Percentiles rank a stretch among this genome's conserved stretches.
Conservation (phyloP, 2,888 invertebrate genomes). For the Smittia aterrima region DNA sequence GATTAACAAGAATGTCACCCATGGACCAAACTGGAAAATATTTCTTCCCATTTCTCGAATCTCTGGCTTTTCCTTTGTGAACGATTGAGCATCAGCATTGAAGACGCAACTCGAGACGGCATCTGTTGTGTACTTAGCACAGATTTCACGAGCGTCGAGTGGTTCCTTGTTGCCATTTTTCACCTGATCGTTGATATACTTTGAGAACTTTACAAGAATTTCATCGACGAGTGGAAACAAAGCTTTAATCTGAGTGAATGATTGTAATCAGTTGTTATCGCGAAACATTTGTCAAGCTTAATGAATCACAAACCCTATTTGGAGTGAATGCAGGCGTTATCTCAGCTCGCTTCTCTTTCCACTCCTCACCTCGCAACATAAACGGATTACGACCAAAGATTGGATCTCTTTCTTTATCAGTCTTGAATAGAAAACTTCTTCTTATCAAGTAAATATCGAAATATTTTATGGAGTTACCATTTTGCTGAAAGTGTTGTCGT, state of each 20-base stretch:
- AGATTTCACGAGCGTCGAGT: slow-evolving; percentile 16
- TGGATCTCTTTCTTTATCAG: slow-evolving; percentile 44
- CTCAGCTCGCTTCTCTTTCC: no score
- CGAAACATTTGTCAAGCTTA: not conserved
- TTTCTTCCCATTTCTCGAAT: slow-evolving; percentile 42
- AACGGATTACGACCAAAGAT: slow-evolving; percentile 47
- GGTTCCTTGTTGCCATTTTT: slow-evolving; percentile 43
- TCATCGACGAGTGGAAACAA: slow-evolving; percentile 40
- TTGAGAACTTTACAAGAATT: slow-evolving; percentile 51
- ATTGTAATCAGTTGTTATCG: not conserved
- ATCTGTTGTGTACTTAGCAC: slow-evolving; percentile 41
- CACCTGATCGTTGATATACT: slow-evolving; percentile 38
- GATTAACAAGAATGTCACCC: slow-evolving; percentile 34
- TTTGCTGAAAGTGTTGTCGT: slow-evolving; percentile 45
- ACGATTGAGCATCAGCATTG: slow-evolving; percentile 49
- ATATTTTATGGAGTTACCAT: slow-evolving; percentile 28
- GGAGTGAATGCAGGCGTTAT: no score
- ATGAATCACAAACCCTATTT: slow-evolving; percentile 43
- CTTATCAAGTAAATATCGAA: not conserved
- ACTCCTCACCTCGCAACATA: slow-evolving; percentile 45
- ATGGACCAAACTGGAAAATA: slow-evolving; percentile 42
- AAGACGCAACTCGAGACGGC: slow-evolving; percentile 49
- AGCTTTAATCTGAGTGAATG: slow-evolving; percentile 42
- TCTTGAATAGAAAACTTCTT: not conserved
- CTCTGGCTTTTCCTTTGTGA: no score